Percentiles rank a stretch among this genome's conserved stretches.
phyloP scores from a whole-genome alignment of 2,797 vertebrate genomes.

The Spea hammondii region DNA sequence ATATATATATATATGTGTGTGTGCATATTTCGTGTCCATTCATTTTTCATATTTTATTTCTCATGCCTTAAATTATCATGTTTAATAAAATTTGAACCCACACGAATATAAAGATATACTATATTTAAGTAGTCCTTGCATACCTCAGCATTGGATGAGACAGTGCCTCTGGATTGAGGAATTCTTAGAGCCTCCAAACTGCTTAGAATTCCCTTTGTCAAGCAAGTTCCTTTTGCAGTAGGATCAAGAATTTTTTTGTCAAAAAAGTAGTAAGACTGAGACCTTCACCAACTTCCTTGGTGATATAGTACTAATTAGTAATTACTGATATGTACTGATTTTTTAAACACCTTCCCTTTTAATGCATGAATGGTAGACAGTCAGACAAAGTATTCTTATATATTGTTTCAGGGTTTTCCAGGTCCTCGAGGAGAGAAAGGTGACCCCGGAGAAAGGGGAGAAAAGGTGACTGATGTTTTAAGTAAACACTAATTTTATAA shows the following conservation, averaged over 20 bases:
- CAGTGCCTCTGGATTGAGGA: no score
- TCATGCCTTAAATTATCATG: conserved; percentile 1
- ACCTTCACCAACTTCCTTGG: not conserved
- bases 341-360: not conserved
- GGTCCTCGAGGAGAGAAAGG: conserved; percentile 97
- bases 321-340: not conserved
- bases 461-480: conserved; percentile 84
- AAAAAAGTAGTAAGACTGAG: no score
- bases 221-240: no score
- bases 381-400: conserved; percentile 60
- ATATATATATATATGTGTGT: not conserved
- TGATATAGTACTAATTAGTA: not conserved
- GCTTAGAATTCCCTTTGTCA: no score
- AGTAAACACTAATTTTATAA: conserved; percentile 51
- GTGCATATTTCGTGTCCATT: conserved; percentile 24
- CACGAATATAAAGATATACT: no score
- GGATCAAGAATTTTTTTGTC: no score
- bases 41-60: conserved; percentile 35
- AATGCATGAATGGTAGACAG: conserved; percentile 6
- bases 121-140: no score
- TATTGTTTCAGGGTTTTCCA: conserved; percentile 90
- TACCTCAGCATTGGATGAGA: no score
- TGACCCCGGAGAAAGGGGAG: conserved; percentile 95
- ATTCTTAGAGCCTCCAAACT: no score
- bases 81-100: not conserved